Base-by-base conservation (phyloP, 2,113 vertebrate species). In the Stigmatopora nigra region DNA sequence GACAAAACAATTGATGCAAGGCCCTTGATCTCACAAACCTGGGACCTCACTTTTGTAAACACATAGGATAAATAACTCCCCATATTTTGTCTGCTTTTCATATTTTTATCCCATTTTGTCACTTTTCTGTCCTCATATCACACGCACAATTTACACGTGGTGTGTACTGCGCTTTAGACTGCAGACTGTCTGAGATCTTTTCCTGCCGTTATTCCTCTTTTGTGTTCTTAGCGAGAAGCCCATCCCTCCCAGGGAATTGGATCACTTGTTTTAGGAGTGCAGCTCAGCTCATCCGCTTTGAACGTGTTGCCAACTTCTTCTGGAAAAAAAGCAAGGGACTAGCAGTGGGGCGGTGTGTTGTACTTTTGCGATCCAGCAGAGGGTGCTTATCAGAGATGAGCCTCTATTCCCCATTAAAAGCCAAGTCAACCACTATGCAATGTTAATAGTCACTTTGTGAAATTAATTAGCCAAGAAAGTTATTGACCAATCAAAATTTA, bases 391-490 rank as follows among this genome's bases (percentile, higher is more conserved):
- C 69, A 78, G 62, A 82, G 72, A 58, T 46, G 20, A 68, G 62
- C 58, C 22, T 67, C 63, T 67, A 63, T 67, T 62, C 67, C 67
- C 58, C 72, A 82, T 75, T 79, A 78, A 88, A 82, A 73, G 68
- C 75, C 68, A 77, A 80, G 85, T 86, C 81, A 87, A 58, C 74
- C 80, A 48, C 51, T 77, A 75, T 78, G 69, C 78, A 78, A 77
- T 78, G 79, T 77, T 86, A 85, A 89, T 84, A 7, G 81, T 69
- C 73, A 71, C 13, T 84, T 79, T 86, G 84, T 85, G 86, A 78
- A 83, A 86, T 87, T 77, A 81, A 88, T 89, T 84, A 76, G 68
- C 53, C 71, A 76, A 78, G 71, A 73, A 82, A 81, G 80, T 71
- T 74, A 83, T 79, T 75, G 63, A 78, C 80, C 85, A 71, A 79